Evolutionary conservation across 2,888 invertebrate genomes (phyloP), one percentile per base, ranked within the genome.

Genomic region (Mamestra brassicae): DNA sequence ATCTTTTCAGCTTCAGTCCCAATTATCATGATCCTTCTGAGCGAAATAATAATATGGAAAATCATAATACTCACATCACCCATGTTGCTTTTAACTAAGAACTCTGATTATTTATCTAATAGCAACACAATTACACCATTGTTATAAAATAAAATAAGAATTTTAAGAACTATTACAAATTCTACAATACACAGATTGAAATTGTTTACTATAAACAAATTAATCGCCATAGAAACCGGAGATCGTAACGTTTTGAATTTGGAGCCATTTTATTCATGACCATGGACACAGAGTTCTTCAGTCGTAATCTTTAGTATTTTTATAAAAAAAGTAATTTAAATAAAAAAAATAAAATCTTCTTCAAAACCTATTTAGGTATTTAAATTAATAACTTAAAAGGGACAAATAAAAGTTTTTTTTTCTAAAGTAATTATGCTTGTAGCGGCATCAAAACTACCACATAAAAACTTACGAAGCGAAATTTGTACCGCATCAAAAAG

Each of bases 61-160:
- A 60, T 6, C 34, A 10, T 8, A 17, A 42, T 87, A 93, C 94
- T 93, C 84, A 94, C 94, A 74, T 94, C 94, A 63, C 91, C 94
- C 94, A 94, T 94, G 50, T 68, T 85, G 74, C 36, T 70, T 68
- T 26, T 63, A 68, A 65, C 42, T 70, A 38, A 65, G 57, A 67
- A 68, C 45, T 60, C 60, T 36, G 34, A 57, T 61, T 64, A 60
- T 50, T 17, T 34, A 45, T 15, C 2, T 70, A 63, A 2, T 58
- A 66, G 15, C n/a, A 45, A 65, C 34, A 63, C 67, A 63, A 57
- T 70, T 63, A 81, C 54, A 72, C 60, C 81, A 84, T 84, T 71
- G 34, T 76, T 42, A 54, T 54, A n/a, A 66, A 77, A 45, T 71
- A 82, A 63, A 71, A 71, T 62, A 74, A 55, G 26, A 34, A 62